Base-by-base conservation (phyloP, 2,888 invertebrate genomes). In the Drosophila demipolita region DNA sequence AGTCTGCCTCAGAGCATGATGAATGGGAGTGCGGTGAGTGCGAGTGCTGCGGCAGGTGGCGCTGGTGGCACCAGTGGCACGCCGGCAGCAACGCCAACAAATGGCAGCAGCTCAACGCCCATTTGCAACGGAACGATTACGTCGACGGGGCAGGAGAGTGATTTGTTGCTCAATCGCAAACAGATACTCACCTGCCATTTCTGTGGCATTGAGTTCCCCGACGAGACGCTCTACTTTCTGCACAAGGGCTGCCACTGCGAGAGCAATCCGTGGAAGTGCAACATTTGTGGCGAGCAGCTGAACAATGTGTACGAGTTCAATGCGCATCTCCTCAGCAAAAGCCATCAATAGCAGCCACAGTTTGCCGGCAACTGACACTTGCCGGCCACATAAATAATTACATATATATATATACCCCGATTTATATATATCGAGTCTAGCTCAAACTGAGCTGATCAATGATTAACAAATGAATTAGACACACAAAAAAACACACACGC, bases 181-280 rank as follows among this genome's bases (percentile, higher is more conserved):
- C 94, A 93, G 83, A 94, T 95, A 75, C 94, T 97, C 59, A 96
- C 97, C 88, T 99, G 99, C 93, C 94, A 96, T 32, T 98, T 97
- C 93, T 99, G 99, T 94, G 97, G 97, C 86, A 98, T 99, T 90
- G 96, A 97, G 55, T 99, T 98, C 94, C 98, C 98, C 42, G 99
- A 99, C 94, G 97, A 98, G 91, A 99, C 99, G 0, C 95, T 99
- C 66, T 99, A 98, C 94, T 98, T 99, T 94, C 95, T 99, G 80
- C 99, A 99, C 94, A 99, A 99, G 94, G 99, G 99, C 82, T 98
- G 99, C 93, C 99, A 99, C 94, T 98, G 98, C 85, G 98, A 98
- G 92, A 97, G 97, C 82, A 98, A 99, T 94, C 99, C 99, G 1
- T 99, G 95, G 95, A 98, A 98, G 94, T 99, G 99, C 94, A 99